A percentile compares a stretch with the other conserved stretches of the same genome.
Conservation (phyloP, 2,797 vertebrate species). For the Channa striata region DNA sequence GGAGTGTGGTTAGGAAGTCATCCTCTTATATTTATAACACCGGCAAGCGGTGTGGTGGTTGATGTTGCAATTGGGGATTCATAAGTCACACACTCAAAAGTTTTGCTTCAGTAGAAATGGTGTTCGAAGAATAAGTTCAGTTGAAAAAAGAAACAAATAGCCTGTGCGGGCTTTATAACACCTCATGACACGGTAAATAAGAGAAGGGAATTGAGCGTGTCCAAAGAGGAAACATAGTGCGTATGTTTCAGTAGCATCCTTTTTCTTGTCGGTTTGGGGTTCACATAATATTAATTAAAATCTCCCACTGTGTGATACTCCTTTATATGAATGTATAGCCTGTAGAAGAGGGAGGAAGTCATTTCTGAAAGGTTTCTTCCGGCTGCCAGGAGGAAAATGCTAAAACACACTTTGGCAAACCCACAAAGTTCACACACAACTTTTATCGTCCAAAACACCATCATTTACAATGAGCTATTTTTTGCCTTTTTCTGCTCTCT, state of each 20-base stretch:
- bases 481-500: constrained; percentile 36
- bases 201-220: constrained; percentile 45
- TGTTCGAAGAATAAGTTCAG: constrained; percentile 50
- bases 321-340: constrained; percentile 32
- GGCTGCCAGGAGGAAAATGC: not conserved
- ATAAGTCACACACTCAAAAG: constrained; percentile 57
- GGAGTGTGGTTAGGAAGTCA: constrained; percentile 52
- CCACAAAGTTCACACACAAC: constrained; percentile 42
- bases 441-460: constrained; percentile 38
- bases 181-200: constrained; percentile 57
- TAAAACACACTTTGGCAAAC: constrained; percentile 39
- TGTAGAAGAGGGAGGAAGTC: constrained; percentile 11
- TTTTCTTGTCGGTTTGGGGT: constrained; percentile 22
- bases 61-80: constrained; percentile 62
- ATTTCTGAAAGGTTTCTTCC: not conserved
- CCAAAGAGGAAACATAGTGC: constrained; percentile 28
- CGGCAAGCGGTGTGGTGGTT: constrained; percentile 35
- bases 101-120: constrained; percentile 64
- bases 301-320: constrained; percentile 16
- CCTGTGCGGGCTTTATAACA: constrained; percentile 26
- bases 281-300: constrained; percentile 50
- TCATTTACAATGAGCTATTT: constrained; percentile 45
- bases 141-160: constrained; percentile 60
- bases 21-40: constrained; percentile 60
- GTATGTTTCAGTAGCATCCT: constrained; percentile 38